Conservation (phyloP, 2,888 invertebrate species). For the Cybosia mesomella region DNA sequence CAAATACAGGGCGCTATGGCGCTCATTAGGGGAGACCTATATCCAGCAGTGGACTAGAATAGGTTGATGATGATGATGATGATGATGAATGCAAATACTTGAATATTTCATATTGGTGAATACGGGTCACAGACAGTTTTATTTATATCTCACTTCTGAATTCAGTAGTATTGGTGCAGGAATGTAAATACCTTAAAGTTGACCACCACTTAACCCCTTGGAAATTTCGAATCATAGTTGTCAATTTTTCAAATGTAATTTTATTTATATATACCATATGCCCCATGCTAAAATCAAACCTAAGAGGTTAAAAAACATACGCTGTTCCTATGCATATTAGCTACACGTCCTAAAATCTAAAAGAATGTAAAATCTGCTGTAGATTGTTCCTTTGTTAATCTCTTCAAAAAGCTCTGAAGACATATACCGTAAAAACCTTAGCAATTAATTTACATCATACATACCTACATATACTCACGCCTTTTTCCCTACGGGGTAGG, state of each 20-base stretch:
- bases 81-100: constrained; percentile 21
- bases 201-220: not conserved
- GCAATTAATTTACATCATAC: not conserved
- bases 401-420: not conserved
- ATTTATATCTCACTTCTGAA: constrained; percentile 12
- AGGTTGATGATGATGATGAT: no score
- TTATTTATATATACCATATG: no score
- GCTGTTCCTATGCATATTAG: not conserved
- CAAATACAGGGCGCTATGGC: no score
- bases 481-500: no score
- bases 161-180: not conserved
- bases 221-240: not conserved
- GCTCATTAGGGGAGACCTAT: no score
- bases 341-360: not conserved
- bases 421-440: no score
- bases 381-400: not conserved
- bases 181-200: not conserved
- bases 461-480: no score
- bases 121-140: constrained; percentile 6
- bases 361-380: not conserved
- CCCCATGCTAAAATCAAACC: no score
- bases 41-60: no score
- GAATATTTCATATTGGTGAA: constrained; percentile 9
- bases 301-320: no score
- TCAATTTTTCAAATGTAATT: not conserved